phyloP scores from a whole-genome alignment of 2,113 vertebrate genomes.

The Cheilinus undulatus region DNA sequence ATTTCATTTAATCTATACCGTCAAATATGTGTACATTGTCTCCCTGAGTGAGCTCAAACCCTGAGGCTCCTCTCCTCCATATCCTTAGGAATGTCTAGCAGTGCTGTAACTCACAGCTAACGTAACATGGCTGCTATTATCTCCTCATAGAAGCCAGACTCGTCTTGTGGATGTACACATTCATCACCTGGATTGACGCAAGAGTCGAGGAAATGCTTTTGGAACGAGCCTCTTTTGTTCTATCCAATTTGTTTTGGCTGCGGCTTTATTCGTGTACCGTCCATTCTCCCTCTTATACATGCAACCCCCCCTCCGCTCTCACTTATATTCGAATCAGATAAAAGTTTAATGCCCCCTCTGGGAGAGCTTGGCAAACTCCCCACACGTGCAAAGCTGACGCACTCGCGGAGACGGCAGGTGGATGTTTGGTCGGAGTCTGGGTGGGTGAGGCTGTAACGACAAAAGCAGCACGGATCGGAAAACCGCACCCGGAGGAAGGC shows the following conservation, averaged over 20 bases:
- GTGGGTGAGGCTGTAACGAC: constrained; percentile 61
- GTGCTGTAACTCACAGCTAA: constrained; percentile 30
- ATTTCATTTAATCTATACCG: constrained; percentile 23
- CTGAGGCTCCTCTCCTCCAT: constrained; percentile 45
- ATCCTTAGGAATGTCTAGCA: constrained; percentile 61
- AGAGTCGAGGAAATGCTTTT: constrained; percentile 20
- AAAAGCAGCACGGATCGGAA: constrained; percentile 71
- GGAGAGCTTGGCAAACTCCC: no score
- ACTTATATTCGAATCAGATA: constrained; percentile 53
- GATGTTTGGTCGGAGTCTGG: constrained; percentile 41
- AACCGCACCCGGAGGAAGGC: constrained; percentile 67
- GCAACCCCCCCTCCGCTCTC: constrained; percentile 45
- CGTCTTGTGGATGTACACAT: constrained; percentile 32
- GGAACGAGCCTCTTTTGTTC: constrained; percentile 6
- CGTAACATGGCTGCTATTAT: constrained; percentile 46
- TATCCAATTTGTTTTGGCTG: no score
- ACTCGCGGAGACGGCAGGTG: constrained; percentile 45
- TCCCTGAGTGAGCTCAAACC: constrained; percentile 26
- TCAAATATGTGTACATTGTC: constrained; percentile 9
- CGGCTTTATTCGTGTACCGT: constrained; percentile 3
- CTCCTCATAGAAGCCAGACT: constrained; percentile 25
- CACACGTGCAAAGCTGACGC: constrained; percentile 4
- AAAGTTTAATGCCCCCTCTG: constrained; percentile 59
- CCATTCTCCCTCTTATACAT: constrained; percentile 26
- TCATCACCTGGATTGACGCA: constrained; percentile 10